phyloP scores from a whole-genome alignment of 2,113 vertebrate species.

The Anarhynchus alexandrinus region DNA sequence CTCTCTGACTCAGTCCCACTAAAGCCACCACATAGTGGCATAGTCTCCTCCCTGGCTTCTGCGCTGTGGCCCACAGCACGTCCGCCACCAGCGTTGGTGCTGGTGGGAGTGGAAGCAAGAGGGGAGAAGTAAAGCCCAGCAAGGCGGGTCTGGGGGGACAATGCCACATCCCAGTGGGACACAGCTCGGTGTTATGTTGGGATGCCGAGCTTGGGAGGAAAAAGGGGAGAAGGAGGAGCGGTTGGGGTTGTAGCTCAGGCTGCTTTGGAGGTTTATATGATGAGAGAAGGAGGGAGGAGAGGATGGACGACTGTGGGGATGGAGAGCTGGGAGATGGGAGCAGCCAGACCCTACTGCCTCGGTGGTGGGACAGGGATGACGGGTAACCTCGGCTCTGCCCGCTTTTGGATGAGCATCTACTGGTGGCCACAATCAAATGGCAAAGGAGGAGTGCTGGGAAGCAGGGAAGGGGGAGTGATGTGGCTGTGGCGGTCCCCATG shows the following conservation, averaged over 20 bases:
- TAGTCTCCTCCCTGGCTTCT: not conserved
- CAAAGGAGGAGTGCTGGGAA: not conserved
- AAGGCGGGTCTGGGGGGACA: rapidly evolving
- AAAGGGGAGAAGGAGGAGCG: not conserved
- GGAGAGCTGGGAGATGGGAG: not conserved
- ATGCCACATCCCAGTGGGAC: rapidly evolving
- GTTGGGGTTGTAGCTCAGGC: not conserved
- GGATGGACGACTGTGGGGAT: not conserved
- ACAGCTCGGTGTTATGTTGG: rapidly evolving
- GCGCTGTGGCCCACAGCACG: not conserved
- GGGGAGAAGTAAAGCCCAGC: not conserved
- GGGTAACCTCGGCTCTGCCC: rapidly evolving
- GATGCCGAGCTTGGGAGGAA: not conserved
- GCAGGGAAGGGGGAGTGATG: not conserved
- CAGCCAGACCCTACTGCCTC: not conserved
- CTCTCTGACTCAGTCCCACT: not conserved
- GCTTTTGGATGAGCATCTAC: not conserved
- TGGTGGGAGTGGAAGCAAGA: rapidly evolving
- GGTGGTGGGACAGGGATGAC: rapidly evolving
- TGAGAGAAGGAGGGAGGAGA: not conserved
- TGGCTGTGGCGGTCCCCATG: rapidly evolving
- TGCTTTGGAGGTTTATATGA: not conserved
- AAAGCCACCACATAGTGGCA: rapidly evolving
- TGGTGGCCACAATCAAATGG: not conserved
- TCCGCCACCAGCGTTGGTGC: rapidly evolving